Evolutionary conservation across 2,888 invertebrate species (phyloP), one percentile per base, ranked within the genome.

Genomic region (Phlogophora meticulosa): DNA sequence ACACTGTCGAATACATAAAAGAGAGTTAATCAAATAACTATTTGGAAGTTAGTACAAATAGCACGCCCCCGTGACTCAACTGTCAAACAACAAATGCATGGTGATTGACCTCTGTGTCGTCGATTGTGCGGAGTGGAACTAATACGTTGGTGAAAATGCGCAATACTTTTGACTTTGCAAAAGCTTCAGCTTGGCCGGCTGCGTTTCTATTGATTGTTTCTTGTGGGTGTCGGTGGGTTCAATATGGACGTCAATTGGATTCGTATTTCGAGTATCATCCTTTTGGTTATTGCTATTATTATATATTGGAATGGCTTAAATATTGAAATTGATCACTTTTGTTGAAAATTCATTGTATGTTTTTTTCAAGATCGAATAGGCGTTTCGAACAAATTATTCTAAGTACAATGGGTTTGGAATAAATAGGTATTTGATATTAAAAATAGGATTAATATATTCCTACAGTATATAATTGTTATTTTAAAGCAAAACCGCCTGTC

Each of bases 1-100:
- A 49, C 28, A 28, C 28, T 5, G 28, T 2, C 28, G 28, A 32
- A n/a, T 43, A 75, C 94, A 95, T 95, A 93, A 95, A 95, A 95
- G 95, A 92, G 94, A 93, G 93, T 92, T 94, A 93, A 95, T 95
- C 95, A 94, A 94, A 94, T 94, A 93, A 92, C 92, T 92, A 93
- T 93, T 93, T 86, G 65, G 81, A 79, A 85, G 81, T 86, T 80
- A 76, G 84, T 81, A 88, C 91, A 92, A 92, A 94, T 88, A 91
- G 83, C 76, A 87, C 89, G 87, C 90, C 89, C 93, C 90, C 92
- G 92, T 87, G 83, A 84, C 81, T 86, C 89, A 90, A 91, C 91
- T 92, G 94, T 93, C 93, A 89, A 85, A 77, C 91, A 67, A 82
- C 92, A 91, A 92, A 93, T 87, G 87, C 88, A 84, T 89, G 91